Conservation (phyloP, 2,888 invertebrate genomes). For the Marronus borbonicus region DNA sequence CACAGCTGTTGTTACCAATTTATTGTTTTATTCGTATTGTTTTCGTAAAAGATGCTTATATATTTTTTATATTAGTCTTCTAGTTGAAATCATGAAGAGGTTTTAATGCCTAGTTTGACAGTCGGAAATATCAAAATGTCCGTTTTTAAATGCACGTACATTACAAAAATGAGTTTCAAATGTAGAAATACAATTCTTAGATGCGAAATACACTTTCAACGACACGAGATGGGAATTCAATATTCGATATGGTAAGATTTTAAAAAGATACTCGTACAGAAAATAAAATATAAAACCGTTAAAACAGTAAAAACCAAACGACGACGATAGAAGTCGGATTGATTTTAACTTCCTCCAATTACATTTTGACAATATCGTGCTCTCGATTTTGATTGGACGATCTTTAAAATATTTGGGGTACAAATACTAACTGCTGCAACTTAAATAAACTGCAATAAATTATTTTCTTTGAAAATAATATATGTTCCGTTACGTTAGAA, state of each 20-base stretch:
- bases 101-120: conserved; percentile 49
- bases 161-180: conserved; percentile 34
- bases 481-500: too few species aligned
- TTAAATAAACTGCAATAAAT: too few species aligned
- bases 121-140: conserved; percentile 56
- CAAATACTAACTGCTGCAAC: too few species aligned
- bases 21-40: conserved; percentile 24
- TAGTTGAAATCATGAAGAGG: conserved; percentile 36
- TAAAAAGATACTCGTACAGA: conserved; percentile 43
- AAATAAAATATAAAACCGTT: conserved; percentile 57
- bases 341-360: conserved; percentile 60
- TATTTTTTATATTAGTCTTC: conserved; percentile 1
- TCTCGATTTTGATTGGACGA: conserved; percentile 19
- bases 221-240: not conserved
- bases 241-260: conserved; percentile 12
- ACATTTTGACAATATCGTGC: conserved; percentile 21
- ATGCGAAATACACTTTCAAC: not conserved
- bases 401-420: not conserved
- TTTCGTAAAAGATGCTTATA: conserved; percentile 12
- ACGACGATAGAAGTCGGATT: conserved; percentile 52
- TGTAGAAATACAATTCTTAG: not conserved
- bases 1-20: conserved; percentile 18
- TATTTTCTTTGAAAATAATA: too few species aligned
- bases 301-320: conserved; percentile 52
- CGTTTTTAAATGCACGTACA: conserved; percentile 54